Evolutionary conservation across 2,797 vertebrate genomes (phyloP).

Genomic region (Apodemus agrarius): DNA sequence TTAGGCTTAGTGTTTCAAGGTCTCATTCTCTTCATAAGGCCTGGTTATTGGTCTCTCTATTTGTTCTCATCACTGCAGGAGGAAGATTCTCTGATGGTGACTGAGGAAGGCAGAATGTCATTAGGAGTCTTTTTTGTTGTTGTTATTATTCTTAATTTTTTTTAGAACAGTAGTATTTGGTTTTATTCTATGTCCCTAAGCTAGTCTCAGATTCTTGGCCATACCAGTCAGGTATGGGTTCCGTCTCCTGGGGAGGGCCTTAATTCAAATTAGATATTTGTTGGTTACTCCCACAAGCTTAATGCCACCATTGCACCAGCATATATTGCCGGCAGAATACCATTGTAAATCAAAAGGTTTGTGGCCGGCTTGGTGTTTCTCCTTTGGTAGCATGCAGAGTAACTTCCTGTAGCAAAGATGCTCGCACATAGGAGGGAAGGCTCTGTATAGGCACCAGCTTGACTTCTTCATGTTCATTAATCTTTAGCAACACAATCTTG

Average conservation of each 20-base stretch:
- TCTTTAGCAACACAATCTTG: neutral
- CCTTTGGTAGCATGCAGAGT: neutral
- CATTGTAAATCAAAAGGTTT: neutral
- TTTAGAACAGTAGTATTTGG: neutral
- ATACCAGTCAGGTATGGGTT: neutral
- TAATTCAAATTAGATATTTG: neutral
- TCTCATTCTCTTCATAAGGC: neutral
- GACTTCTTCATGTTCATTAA: neutral
- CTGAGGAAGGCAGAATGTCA: neutral
- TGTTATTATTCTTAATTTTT: too few relatives aligned
- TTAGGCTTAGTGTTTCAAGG: too few relatives aligned
- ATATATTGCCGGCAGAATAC: neutral
- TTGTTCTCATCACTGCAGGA: neutral
- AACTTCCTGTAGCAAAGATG: neutral
- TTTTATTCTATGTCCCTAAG: neutral
- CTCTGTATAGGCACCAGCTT: neutral
- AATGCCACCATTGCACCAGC: too few relatives aligned
- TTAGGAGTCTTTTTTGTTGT: neutral
- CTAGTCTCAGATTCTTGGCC: neutral
- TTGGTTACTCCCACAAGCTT: neutral
- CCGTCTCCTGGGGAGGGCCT: neutral
- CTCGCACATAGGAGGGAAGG: neutral
- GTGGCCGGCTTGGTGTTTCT: neutral
- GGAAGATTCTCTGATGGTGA: neutral
- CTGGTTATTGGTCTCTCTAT: neutral